Conservation (phyloP, 2,888 invertebrate genomes). For the Iphiclides podalirius region DNA sequence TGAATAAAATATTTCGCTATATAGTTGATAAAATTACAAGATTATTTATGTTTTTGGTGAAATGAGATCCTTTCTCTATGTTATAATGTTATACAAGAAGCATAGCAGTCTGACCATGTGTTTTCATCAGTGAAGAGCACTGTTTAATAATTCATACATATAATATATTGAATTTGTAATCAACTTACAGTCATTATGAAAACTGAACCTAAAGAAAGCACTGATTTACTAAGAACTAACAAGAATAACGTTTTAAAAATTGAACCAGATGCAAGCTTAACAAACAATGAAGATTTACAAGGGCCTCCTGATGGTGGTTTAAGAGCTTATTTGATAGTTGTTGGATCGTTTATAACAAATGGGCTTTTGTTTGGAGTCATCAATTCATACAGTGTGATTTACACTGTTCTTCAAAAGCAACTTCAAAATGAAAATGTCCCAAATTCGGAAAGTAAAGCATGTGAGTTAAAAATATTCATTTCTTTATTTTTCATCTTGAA, state of each 20-base stretch:
- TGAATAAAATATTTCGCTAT: not conserved
- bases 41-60: not conserved
- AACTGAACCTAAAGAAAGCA: conserved; percentile 51
- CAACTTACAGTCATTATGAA: conserved; percentile 39
- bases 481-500: too few relatives aligned
- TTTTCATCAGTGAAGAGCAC: conserved; percentile 2
- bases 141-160: not conserved
- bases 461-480: conserved; percentile 76
- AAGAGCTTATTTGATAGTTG: conserved; percentile 89
- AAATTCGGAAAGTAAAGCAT: conserved; percentile 89
- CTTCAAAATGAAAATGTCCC: conserved; percentile 82
- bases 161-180: conserved; percentile 3
- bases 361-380: conserved; percentile 95
- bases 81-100: conserved; percentile 1
- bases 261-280: conserved; percentile 42
- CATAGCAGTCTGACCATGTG: conserved; percentile 7
- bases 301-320: conserved; percentile 87
- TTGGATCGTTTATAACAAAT: conserved; percentile 93
- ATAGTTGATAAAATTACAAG: not conserved
- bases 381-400: conserved; percentile 92
- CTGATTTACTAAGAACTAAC: conserved; percentile 49
- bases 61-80: not conserved
- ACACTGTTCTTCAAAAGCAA: conserved; percentile 83
- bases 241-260: conserved; percentile 35
- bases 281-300: conserved; percentile 34